A percentile compares a stretch with the other conserved stretches of the same genome.
These are phyloP conservation scores for Poecile montanus DNA, from an alignment of 2,797 vertebrate species.

Conservation along the genomic window DNA sequence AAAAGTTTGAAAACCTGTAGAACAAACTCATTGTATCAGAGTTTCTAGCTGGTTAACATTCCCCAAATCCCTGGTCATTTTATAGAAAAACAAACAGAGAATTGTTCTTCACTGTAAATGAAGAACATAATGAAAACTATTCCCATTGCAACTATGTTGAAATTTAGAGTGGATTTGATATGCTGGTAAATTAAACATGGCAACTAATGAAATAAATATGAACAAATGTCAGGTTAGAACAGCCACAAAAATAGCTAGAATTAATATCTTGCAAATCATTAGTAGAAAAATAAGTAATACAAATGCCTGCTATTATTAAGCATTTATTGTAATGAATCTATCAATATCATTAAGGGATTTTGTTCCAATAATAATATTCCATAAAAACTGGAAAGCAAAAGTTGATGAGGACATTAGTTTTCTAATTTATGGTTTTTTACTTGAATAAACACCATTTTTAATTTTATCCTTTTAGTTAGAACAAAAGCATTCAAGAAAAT, in stretches of 20 bases:
- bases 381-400: background rate
- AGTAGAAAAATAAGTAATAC: conserved; percentile 21
- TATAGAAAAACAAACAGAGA: background rate
- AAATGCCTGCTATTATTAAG: conserved; percentile 32
- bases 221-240: conserved; percentile 17
- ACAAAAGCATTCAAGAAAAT: background rate
- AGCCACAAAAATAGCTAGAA: background rate
- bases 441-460: background rate
- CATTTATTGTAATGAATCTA: background rate
- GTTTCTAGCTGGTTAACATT: background rate
- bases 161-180: conserved; percentile 15
- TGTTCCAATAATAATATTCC: background rate
- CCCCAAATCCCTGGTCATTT: background rate
- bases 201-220: conserved; percentile 19
- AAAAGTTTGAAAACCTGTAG: background rate
- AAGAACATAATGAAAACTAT: background rate
- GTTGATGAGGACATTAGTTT: background rate
- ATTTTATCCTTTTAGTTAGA: background rate
- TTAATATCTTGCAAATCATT: background rate
- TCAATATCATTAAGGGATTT: background rate
- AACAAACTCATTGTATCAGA: background rate
- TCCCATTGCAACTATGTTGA: background rate
- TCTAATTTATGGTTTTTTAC: background rate
- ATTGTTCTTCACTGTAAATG: background rate
- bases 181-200: background rate